Percentiles rank a stretch among this genome's conserved stretches.
Conservation (phyloP, 2,113 vertebrate species). For the Ammospiza nelsoni region DNA sequence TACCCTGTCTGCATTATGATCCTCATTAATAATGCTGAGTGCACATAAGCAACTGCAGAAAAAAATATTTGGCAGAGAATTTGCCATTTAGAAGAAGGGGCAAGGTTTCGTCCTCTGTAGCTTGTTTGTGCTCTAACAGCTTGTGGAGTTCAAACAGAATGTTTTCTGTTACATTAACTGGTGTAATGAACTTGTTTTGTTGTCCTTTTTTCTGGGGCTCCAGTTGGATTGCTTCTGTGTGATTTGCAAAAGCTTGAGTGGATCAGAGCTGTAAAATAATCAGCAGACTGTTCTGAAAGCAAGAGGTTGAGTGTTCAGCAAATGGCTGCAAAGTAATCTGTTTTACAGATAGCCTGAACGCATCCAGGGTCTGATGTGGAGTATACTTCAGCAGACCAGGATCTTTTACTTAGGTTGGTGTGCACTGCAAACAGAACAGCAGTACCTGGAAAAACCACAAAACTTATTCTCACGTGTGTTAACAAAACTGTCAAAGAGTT, state of each 20-base stretch:
- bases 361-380: neutral
- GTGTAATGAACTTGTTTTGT: neutral
- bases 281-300: neutral
- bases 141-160: neutral
- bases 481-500: neutral
- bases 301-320: neutral
- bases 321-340: neutral
- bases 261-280: neutral
- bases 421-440: neutral
- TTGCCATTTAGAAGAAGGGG: neutral
- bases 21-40: neutral
- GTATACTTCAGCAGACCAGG: neutral
- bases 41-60: neutral
- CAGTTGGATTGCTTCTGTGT: neutral
- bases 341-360: neutral
- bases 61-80: neutral
- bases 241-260: neutral
- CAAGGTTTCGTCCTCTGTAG: neutral
- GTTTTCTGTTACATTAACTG: neutral
- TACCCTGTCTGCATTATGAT: neutral
- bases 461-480: neutral
- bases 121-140: neutral
- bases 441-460: neutral
- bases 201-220: neutral
- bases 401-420: neutral